Evolutionary conservation across 1,140 invertebrate genomes (phyloP).

Genomic region (Theocolax elegans): DNA sequence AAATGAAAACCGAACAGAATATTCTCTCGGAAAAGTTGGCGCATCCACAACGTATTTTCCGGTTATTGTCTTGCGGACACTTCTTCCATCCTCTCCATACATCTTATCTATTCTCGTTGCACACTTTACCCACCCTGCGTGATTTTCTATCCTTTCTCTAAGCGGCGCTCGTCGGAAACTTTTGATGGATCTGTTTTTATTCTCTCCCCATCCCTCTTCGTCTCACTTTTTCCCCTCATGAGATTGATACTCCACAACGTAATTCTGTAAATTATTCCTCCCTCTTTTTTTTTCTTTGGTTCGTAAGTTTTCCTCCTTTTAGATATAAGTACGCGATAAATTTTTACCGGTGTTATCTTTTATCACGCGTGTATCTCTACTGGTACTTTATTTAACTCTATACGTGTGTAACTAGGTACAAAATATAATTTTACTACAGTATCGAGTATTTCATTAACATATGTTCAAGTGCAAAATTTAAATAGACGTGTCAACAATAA

Average conservation of each 20-base stretch:
- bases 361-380: too few species aligned
- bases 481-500: too few species aligned
- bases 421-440: too few species aligned
- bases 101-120: conserved; percentile 10
- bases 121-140: neutral
- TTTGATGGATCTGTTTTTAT: conserved; percentile 41
- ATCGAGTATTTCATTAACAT: too few species aligned
- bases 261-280: conserved; percentile 17
- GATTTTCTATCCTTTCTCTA: conserved; percentile 32
- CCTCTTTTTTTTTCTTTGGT: neutral
- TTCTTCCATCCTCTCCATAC: conserved; percentile 6
- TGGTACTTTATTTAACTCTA: too few species aligned
- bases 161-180: conserved; percentile 27
- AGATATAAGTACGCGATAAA: too few species aligned
- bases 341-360: too few species aligned
- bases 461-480: too few species aligned
- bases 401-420: too few species aligned
- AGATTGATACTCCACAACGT: conserved; percentile 16
- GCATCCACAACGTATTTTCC: conserved; percentile 8
- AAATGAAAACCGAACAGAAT: too few species aligned
- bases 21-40: neutral
- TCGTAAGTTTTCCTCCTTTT: neutral
- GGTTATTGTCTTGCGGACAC: neutral
- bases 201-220: neutral
- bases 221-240: neutral